Conservation (phyloP, 2,113 vertebrate genomes). For the Lycocorax pyrrhopterus region DNA sequence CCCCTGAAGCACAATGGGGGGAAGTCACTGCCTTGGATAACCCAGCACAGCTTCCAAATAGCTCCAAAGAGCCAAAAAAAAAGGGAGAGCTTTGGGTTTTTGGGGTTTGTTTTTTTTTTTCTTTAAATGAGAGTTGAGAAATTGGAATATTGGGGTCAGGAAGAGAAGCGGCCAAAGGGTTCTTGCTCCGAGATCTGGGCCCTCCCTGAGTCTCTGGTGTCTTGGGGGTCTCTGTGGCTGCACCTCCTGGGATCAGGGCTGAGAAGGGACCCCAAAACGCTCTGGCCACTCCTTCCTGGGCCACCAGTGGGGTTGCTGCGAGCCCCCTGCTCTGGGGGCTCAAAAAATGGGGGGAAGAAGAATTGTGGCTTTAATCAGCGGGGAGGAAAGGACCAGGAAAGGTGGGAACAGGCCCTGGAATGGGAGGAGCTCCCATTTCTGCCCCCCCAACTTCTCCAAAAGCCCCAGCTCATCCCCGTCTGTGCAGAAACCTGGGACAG, state of each 20-base stretch:
- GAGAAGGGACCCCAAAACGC: background rate
- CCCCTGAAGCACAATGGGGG: rapidly evolving
- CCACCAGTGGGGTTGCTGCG: background rate
- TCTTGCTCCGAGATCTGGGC: rapidly evolving
- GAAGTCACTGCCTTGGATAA: background rate
- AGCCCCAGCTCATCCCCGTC: rapidly evolving
- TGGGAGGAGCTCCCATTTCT: background rate
- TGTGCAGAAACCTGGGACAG: background rate
- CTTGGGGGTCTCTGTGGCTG: background rate
- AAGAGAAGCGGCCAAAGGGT: background rate
- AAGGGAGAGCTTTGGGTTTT: background rate
- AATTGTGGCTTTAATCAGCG: background rate
- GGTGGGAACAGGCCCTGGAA: rapidly evolving
- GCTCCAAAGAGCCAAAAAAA: too few species aligned
- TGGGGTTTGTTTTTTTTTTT: background rate
- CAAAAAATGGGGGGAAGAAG: rapidly evolving
- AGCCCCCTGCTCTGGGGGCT: background rate
- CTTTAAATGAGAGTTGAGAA: background rate
- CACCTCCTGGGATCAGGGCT: background rate
- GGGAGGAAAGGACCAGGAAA: background rate
- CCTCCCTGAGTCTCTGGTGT: background rate
- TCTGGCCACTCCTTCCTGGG: rapidly evolving
- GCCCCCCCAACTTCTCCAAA: background rate
- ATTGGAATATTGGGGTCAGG: background rate
- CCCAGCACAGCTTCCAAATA: background rate